Evolutionary conservation across 1,140 invertebrate species (phyloP), one percentile per base, ranked within the genome.

Genomic region (Heliconius hermathena): DNA sequence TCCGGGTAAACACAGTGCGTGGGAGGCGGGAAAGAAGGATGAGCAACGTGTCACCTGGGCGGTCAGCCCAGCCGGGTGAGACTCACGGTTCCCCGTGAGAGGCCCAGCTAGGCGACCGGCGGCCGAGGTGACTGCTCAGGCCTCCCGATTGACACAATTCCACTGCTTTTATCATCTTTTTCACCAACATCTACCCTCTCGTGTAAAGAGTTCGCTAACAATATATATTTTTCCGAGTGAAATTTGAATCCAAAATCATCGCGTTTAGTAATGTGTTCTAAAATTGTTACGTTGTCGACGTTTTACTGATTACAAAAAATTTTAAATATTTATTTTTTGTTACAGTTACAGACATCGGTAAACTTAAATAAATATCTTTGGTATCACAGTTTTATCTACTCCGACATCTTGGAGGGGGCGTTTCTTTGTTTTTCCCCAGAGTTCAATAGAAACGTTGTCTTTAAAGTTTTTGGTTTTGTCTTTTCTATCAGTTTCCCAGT

Each of bases 381-480:
- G n/a, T 22, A 22, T n/a, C 54, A 9, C n/a, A 57, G n/a, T 57
- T 57, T 57, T 57, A 22, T 57, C n/a, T 22, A 1, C n/a, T 29
- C n/a, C n/a, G 13, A 26, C 60, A 5, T 60, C n/a, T 22, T 60
- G 20, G 9, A n/a, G 57, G 57, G 11, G 11, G 57, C 57, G 13
- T 66, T 66, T 29, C 60, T 66, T 66, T 29, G 60, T 66, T 66
- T 66, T 26, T 66, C 26, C 60, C 26, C 60, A 66, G 60, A 22
- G 60, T 18, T 13, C 26, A 29, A 66, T 66, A 26, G 9, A 11
- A 66, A 29, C 1, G 4, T 66, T 66, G 29, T 13, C 60, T n/a
- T 29, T 11, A 66, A 66, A 29, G 26, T 29, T 66, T 66, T 52
- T 26, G 22, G 26, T 66, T 26, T 66, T 66, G 22, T 66, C 22